Evolutionary conservation across 2,797 vertebrate species (phyloP).

Genomic region (Galago senegalensis): DNA sequence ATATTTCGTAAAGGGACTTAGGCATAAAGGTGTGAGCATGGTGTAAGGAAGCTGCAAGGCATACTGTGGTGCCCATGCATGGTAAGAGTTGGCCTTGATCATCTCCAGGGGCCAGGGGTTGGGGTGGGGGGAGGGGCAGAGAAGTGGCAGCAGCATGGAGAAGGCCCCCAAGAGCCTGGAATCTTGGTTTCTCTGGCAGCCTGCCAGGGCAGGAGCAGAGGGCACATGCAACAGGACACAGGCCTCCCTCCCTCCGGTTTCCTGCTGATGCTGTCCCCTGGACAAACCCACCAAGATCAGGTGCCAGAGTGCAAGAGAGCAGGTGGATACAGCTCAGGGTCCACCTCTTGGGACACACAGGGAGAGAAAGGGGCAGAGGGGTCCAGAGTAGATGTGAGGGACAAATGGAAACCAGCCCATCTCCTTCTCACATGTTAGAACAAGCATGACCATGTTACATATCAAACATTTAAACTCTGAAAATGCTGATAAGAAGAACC

Average conservation of each 20-base stretch:
- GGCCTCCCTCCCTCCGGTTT: neutral
- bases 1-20: neutral
- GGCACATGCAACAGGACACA: neutral
- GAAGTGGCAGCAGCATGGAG: neutral
- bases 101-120: neutral
- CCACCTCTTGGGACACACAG: neutral
- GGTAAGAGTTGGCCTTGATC: neutral
- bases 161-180: too few species aligned
- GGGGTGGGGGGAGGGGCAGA: neutral
- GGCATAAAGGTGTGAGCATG: neutral
- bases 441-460: neutral
- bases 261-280: neutral
- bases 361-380: neutral
- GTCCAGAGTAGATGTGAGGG: neutral
- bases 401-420: neutral
- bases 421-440: conserved; percentile 20
- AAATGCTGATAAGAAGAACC: conserved; percentile 45
- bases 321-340: neutral
- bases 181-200: neutral
- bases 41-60: neutral
- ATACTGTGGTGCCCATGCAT: neutral
- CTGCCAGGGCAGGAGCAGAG: neutral
- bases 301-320: neutral
- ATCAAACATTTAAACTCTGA: conserved; percentile 44
- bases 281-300: neutral